Percentiles rank a stretch among this genome's conserved stretches.
Evolutionary conservation across 2,888 invertebrate species (phyloP).

Genomic region (Chirona hameri): DNA sequence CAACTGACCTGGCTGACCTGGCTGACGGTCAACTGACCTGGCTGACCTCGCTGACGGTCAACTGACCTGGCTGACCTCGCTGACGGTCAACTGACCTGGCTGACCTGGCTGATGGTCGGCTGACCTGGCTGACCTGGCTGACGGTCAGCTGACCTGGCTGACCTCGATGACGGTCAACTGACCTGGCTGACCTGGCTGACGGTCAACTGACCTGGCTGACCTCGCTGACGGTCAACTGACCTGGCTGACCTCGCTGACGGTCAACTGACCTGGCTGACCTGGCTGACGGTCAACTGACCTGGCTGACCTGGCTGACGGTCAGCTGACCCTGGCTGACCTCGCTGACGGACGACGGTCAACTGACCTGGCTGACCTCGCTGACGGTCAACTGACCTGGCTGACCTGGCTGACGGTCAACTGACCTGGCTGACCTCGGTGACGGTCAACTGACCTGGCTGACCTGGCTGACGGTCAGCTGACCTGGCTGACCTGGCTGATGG

Average conservation of each 20-base stretch:
- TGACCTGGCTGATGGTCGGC: too few relatives aligned
- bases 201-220: constrained; percentile 4
- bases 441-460: too few relatives aligned
- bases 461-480: background rate
- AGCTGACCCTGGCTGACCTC: background rate
- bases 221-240: too few relatives aligned
- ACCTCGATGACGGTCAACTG: too few relatives aligned
- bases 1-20: background rate
- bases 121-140: background rate
- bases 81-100: background rate
- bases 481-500: background rate
- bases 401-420: background rate
- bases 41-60: too few relatives aligned
- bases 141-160: background rate
- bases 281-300: too few relatives aligned
- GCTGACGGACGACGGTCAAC: background rate
- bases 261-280: constrained; percentile 8
- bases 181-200: background rate
- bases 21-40: background rate
- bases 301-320: background rate
- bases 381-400: too few relatives aligned
- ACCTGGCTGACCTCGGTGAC: background rate
- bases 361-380: background rate
- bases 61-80: background rate
- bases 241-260: background rate